Base-by-base conservation (phyloP, 2,888 invertebrate species). In the Calephelis perditalis region DNA sequence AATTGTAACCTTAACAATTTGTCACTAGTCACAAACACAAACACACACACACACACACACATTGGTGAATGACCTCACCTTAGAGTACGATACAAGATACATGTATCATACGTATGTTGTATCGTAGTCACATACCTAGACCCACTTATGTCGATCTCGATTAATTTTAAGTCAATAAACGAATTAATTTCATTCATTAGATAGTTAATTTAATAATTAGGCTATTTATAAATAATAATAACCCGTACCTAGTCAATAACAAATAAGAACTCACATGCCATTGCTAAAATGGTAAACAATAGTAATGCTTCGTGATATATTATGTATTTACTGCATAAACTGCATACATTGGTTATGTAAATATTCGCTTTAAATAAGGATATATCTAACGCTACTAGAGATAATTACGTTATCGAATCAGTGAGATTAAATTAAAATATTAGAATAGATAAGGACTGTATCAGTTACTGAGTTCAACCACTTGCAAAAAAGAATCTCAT, bases 391-490 rank as follows among this genome's bases (percentile, higher is more conserved):
- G 82, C 82, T 86, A 86, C 76, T 80, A 83, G 74, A 76, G 71
- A 67, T 83, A 85, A 82, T 82, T 84, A 85, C 79, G 76, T 81
- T 86, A 86, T 86, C 86, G 85, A 86, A 81, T 81, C 83, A 88
- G 89, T 90, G 89, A 90, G 89, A 90, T 88, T 90, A 90, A 84
- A 74, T 85, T 84, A 83, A 84, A 73, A 81, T 78, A 56, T 74
- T 82, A 84, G 80, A 69, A 76, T 84, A 84, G 82, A 70, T 69
- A 72, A 72, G 70, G 71, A 70, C 75, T 83, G 82, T 71, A 73
- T 52, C 26, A 52, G 35, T 35, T 52, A 35, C 26, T 52, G 52
- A 52, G 52, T 52, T 52, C 26, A 52, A 52, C 10, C 35, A 52
- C 11, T 52, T 35, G 26, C 10, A 63, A 65, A 63, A 65, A 67